Base-by-base conservation (phyloP, 2,113 vertebrate species). In the Rafetus swinhoei region DNA sequence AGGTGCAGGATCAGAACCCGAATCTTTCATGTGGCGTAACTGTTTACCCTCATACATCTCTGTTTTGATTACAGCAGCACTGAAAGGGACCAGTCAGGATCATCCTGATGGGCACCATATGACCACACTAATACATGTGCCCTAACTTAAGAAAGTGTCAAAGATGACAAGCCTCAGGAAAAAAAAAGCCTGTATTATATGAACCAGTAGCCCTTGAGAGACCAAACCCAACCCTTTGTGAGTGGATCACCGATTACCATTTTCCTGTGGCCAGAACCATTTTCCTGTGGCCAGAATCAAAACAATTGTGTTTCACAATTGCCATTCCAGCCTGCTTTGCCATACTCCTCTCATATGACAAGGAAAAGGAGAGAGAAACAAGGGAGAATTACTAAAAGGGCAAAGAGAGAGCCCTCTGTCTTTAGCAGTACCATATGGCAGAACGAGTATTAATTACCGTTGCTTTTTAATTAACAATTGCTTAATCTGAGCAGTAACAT, bases 401-500 rank as follows among this genome's bases (percentile, higher is more conserved):
- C 22, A 80, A 79, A 90, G n/a, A 93, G 60, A 94, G 93, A 94
- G 90, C 96, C 97, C 97, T 97, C 94, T 81, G 97, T 97, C 96
- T 97, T 97, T 32, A 72, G 69, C 79, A 72, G 96, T 56, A 95
- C 97, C 98, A 98, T 97, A 98, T 98, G 98, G 97, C 93, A 94
- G 93, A 25, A 76, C 92, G 90, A 88, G 91, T 92, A 98, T 98
- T 98, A 98, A 98, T 98, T 98, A 98, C 97, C 45, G 50, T 55
- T 74, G 94, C 97, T 96, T 98, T 97, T 98, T 98, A 98, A 98
- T 98, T 98, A 98, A 98, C 97, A 97, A 96, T 95, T 88, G 90
- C 94, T 97, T 98, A 97, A 95, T 97, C 96, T 93, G 96, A 98
- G 97, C 96, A 85, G 88, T 24, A 97, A 97, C 98, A 95, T 97